These are phyloP conservation scores for Pectinophora gossypiella DNA, from an alignment of 1,140 invertebrate species.

Conservation along the genomic window DNA sequence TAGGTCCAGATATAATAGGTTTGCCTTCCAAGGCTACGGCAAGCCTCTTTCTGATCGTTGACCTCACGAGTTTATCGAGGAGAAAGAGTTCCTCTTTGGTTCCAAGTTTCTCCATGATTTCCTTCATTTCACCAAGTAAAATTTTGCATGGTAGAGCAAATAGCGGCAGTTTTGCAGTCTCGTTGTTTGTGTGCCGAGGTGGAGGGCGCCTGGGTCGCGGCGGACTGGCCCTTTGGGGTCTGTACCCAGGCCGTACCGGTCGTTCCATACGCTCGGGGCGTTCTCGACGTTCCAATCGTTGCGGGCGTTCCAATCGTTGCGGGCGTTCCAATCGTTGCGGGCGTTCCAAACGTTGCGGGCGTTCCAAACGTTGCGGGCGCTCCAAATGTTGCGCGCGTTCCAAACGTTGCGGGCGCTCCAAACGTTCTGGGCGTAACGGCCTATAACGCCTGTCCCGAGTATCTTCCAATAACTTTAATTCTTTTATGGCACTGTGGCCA, in stretches of 20 bases:
- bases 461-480: slow-evolving; percentile 1
- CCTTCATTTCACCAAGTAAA: slow-evolving; percentile 3
- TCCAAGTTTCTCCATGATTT: neutral
- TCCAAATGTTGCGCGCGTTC: too few relatives aligned
- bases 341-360: too few relatives aligned
- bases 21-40: slow-evolving; percentile 2
- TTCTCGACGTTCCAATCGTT: too few relatives aligned
- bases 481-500: slow-evolving; percentile 1
- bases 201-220: neutral
- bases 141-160: slow-evolving; percentile 7
- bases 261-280: too few relatives aligned
- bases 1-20: neutral
- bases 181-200: neutral
- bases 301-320: too few relatives aligned
- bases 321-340: too few relatives aligned
- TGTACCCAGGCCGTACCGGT: neutral
- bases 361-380: too few relatives aligned
- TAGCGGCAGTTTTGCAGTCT: neutral
- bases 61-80: slow-evolving; percentile 1
- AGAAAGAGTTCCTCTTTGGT: neutral
- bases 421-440: neutral
- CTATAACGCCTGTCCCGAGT: neutral
- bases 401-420: too few relatives aligned
- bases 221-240: neutral
- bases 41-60: slow-evolving; percentile 1